Evolutionary conservation across 2,113 vertebrate species (phyloP).

Genomic region (Vidua macroura): DNA sequence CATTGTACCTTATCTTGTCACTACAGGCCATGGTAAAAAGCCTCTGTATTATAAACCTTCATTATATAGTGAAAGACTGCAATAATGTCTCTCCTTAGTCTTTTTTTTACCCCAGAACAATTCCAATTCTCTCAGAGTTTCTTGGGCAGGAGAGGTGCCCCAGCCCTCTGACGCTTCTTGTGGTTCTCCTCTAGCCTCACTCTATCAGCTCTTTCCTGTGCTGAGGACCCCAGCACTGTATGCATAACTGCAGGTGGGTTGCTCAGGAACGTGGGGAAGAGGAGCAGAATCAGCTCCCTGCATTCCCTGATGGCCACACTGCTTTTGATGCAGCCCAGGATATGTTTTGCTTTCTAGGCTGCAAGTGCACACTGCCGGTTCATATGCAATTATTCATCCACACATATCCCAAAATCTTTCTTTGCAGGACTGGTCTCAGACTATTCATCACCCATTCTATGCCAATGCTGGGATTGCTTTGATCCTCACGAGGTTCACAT

Average conservation of each 20-base stretch:
- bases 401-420: background rate
- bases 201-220: background rate
- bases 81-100: background rate
- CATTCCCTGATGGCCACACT: fast-evolving
- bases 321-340: background rate
- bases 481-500: background rate
- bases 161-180: background rate
- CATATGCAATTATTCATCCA: background rate
- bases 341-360: background rate
- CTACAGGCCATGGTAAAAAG: background rate
- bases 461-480: background rate
- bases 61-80: background rate
- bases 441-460: background rate
- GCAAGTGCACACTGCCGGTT: background rate
- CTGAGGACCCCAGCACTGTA: background rate
- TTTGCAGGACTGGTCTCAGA: background rate
- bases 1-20: fast-evolving
- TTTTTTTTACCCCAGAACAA: background rate
- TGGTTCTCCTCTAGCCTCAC: fast-evolving
- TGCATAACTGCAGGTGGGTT: fast-evolving
- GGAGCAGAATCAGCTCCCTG: background rate
- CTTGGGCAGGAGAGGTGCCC: background rate
- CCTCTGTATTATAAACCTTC: background rate
- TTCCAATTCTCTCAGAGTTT: background rate
- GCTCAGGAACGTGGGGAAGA: background rate